phyloP scores from a whole-genome alignment of 92 coral and sea anemone species.

The Chrysogorgia sp. region DNA sequence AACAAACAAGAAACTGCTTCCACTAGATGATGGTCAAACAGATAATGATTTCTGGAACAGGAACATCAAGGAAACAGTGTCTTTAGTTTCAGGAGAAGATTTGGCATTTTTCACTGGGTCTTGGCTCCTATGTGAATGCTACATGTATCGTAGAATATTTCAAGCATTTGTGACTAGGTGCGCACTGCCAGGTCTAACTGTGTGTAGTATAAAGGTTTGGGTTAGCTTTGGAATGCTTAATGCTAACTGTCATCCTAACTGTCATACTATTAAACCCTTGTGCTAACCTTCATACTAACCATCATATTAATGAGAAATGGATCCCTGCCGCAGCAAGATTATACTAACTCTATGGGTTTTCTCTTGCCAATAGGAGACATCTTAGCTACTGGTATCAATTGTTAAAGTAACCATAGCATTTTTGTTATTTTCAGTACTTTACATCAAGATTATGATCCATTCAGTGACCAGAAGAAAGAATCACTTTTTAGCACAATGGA shows the following conservation, averaged over 20 bases:
- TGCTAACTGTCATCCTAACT: too few species aligned
- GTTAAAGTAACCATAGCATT: not conserved
- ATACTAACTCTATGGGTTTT: too few species aligned
- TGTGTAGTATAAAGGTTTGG: too few species aligned
- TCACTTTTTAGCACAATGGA: slow-evolving; percentile 71
- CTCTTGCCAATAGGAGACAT: not conserved
- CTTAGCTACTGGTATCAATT: not conserved
- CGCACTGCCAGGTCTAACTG: too few species aligned
- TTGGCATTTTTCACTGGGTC: slow-evolving; percentile 81
- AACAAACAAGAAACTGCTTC: slow-evolving; percentile 72
- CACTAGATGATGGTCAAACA: slow-evolving; percentile 63
- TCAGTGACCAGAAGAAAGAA: slow-evolving; percentile 75
- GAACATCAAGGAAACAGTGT: slow-evolving; percentile 57
- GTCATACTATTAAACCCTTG: too few species aligned
- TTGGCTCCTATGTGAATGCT: slow-evolving; percentile 86
- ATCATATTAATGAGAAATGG: too few species aligned
- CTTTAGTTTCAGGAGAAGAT: slow-evolving; percentile 66
- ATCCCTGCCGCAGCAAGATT: too few species aligned
- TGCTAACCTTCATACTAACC: too few species aligned
- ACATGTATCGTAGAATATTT: slow-evolving; percentile 92
- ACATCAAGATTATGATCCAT: slow-evolving; percentile 90
- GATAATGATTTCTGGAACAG: slow-evolving; percentile 82
- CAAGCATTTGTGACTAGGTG: slow-evolving; percentile 86
- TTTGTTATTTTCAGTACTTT: slow-evolving; percentile 60
- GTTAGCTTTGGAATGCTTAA: too few species aligned